These are phyloP conservation scores for Dyspetes luteomarginatus DNA, from an alignment of 2,888 invertebrate species.

Conservation along the genomic window DNA sequence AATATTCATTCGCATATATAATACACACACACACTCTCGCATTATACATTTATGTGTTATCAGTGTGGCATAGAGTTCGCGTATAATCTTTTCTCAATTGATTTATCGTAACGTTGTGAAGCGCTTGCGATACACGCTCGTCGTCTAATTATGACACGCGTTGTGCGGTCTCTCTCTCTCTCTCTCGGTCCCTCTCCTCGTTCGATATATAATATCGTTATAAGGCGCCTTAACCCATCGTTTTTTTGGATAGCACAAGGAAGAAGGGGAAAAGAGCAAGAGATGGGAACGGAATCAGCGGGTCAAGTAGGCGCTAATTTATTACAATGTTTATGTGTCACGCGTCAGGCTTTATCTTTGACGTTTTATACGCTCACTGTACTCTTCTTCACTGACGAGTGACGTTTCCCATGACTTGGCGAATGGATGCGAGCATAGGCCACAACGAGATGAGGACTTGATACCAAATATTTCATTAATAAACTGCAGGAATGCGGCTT, in stretches of 20 bases:
- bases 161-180: constrained; percentile 71
- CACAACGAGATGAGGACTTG: neutral
- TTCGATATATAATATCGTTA: constrained; percentile 7
- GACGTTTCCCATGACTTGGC: neutral
- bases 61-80: constrained; percentile 11
- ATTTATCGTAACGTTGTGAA: constrained; percentile 75
- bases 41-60: neutral
- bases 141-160: constrained; percentile 74
- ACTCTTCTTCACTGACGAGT: constrained; percentile 1
- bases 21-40: neutral
- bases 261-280: constrained; percentile 57
- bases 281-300: constrained; percentile 76
- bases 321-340: constrained; percentile 83
- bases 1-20: neutral
- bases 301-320: constrained; percentile 83
- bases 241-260: constrained; percentile 51
- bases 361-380: constrained; percentile 61
- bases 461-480: neutral
- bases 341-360: constrained; percentile 74
- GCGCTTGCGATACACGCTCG: constrained; percentile 72
- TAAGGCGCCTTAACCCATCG: neutral
- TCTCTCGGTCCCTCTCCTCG: constrained; percentile 60
- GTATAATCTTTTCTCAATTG: constrained; percentile 52
- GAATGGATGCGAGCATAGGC: no score
- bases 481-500: neutral